These are phyloP conservation scores for Gryllus bimaculatus DNA, from an alignment of 1,140 invertebrate species.

Conservation along the genomic window DNA sequence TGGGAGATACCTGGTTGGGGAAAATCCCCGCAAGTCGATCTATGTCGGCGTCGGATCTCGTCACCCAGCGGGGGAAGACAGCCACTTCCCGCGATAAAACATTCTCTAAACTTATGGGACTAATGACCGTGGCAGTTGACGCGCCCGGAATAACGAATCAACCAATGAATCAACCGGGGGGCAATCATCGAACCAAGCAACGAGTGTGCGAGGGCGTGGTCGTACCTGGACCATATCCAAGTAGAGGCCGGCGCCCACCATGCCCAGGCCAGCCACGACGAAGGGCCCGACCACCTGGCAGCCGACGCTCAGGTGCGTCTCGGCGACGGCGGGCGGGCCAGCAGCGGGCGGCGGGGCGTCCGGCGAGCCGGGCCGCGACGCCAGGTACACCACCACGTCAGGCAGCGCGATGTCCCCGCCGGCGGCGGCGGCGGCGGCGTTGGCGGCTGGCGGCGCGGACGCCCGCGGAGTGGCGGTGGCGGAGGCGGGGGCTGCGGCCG, in stretches of 20 bases:
- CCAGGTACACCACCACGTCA: background rate
- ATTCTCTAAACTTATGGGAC: too few relatives aligned
- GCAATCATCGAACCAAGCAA: too few relatives aligned
- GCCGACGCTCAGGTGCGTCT: slow-evolving; percentile 32
- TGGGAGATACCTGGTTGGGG: too few relatives aligned
- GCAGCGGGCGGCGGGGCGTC: slow-evolving; percentile 8
- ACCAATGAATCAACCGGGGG: too few relatives aligned
- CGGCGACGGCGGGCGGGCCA: slow-evolving; percentile 20
- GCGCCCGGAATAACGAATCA: too few relatives aligned
- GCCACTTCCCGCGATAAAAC: too few relatives aligned
- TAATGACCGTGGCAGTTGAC: too few relatives aligned
- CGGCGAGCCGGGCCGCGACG: background rate
- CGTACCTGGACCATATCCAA: slow-evolving; percentile 44
- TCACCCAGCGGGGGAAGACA: too few relatives aligned
- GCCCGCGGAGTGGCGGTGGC: background rate
- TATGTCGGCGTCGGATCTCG: too few relatives aligned
- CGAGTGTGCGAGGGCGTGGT: background rate
- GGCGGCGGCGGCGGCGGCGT: background rate
- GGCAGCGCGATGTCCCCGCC: background rate
- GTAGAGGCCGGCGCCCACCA: slow-evolving; percentile 47
- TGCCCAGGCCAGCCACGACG: slow-evolving; percentile 51
- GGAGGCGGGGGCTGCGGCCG: too few relatives aligned
- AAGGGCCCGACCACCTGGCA: slow-evolving; percentile 48
- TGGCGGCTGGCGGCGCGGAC: too few relatives aligned
- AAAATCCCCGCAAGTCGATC: too few relatives aligned